Evolutionary conservation across 2,888 invertebrate genomes (phyloP).

Genomic region (Dione juno): DNA sequence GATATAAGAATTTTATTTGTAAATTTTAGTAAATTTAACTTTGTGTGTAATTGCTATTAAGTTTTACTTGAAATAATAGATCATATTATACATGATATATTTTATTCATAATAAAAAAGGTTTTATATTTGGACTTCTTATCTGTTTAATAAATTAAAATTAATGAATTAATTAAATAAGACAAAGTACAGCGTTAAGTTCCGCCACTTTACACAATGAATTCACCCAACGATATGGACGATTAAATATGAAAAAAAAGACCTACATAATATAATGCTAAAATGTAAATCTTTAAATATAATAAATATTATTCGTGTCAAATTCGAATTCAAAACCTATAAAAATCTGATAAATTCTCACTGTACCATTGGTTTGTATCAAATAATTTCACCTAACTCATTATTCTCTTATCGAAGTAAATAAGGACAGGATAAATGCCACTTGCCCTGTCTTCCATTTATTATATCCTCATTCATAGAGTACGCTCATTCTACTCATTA

Average conservation of each 20-base stretch:
- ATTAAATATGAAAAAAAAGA: no score
- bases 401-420: conserved; percentile 5
- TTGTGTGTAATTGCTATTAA: conserved; percentile 10
- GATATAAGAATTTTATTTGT: neutral
- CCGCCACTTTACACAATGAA: no score
- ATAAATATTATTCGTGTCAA: neutral
- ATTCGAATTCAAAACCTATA: neutral
- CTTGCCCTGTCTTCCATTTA: conserved; percentile 7
- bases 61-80: neutral
- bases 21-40: conserved; percentile 1
- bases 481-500: conserved; percentile 17
- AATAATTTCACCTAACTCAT: neutral
- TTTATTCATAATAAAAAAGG: no score
- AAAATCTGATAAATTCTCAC: no score
- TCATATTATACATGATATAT: no score
- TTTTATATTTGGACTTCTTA: no score
- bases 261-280: no score
- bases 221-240: no score
- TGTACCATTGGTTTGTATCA: neutral
- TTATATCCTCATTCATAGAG: conserved; percentile 14
- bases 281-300: no score
- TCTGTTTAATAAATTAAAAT: no score
- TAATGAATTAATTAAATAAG: no score
- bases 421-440: conserved; percentile 2
- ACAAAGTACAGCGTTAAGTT: no score